Evolutionary conservation across 2,113 vertebrate genomes (phyloP), one percentile per base, ranked within the genome.

Genomic region (Mixornis gularis): DNA sequence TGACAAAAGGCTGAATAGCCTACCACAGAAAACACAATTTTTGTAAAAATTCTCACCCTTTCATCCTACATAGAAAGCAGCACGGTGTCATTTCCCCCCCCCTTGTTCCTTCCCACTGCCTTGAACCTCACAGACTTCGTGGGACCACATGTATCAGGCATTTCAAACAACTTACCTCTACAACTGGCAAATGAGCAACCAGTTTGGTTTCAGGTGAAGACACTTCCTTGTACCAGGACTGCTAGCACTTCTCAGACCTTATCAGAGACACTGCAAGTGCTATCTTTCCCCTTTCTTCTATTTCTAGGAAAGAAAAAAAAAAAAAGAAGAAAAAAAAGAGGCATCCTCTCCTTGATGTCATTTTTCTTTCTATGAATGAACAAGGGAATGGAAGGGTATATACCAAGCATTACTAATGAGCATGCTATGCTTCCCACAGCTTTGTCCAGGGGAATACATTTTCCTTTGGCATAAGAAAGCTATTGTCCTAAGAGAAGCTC

Each of bases 391-490:
- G 74, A 96, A 97, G 94, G 65, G 83, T 82, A 96, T 96, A 97
- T 90, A 97, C 63, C 69, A 94, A 93, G 93, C 93, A 96, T 97
- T 97, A 95, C 95, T 96, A 97, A 97, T 88, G 81, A 97, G 95
- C 86, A 79, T 87, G 95, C 96, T 97, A 95, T 94, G 96, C 96
- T 96, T 97, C 97, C 97, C 97, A 98, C 95, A 79, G 97, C 95
- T 94, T 97, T 93, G 93, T 94, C 92, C 96, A 89, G 62, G 51
- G 85, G 93, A 95, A 97, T 96, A 97, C 94, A 91, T 97, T 97
- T 97, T 97, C 89, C 94, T 97, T 97, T 94, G 95, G 95, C 92
- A 98, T 98, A 97, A 97, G 97, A 97, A 97, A 97, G 89, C 95
- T 96, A 97, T 98, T 98, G 97, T 98, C 94, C 89, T 87, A 95